Percentiles rank a stretch among this genome's conserved stretches.
Conservation (phyloP, 2,113 vertebrate genomes). For the Lates calcarifer region DNA sequence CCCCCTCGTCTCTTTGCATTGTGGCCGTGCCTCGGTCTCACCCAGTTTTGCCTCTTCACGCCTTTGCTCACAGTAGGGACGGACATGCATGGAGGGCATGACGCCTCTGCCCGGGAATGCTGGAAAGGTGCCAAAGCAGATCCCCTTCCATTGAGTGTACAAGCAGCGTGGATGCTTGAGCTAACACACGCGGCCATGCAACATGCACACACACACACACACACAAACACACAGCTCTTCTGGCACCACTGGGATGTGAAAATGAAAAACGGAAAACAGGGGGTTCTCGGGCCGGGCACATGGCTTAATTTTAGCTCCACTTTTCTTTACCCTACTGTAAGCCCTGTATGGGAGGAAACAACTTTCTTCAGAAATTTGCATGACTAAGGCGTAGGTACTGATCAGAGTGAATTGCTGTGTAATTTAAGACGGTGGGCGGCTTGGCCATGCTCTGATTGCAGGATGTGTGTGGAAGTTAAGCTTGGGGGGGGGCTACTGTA, state of each 20-base stretch:
- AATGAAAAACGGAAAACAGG: slow-evolving; percentile 29
- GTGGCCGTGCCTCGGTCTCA: slow-evolving; percentile 26
- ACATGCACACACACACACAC: slow-evolving; percentile 32
- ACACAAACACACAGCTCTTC: not conserved
- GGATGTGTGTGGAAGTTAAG: slow-evolving; percentile 54
- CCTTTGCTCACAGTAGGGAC: slow-evolving; percentile 31
- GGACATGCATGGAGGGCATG: slow-evolving; percentile 22
- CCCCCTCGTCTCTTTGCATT: slow-evolving; percentile 30
- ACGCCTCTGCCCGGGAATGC: slow-evolving; percentile 50
- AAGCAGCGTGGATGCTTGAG: slow-evolving; percentile 16
- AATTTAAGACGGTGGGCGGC: slow-evolving; percentile 59
- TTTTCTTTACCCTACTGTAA: not conserved
- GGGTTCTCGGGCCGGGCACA: not conserved
- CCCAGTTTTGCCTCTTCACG: slow-evolving; percentile 28
- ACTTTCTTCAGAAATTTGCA: slow-evolving; percentile 44
- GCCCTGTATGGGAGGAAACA: not conserved
- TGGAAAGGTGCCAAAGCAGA: slow-evolving; percentile 53
- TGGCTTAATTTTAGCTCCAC: not conserved
- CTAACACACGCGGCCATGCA: not conserved
- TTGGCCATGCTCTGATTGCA: slow-evolving; percentile 59
- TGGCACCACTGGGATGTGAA: slow-evolving; percentile 17
- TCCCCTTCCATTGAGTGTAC: slow-evolving; percentile 38
- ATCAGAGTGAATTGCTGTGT: slow-evolving; percentile 53
- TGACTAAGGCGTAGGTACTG: slow-evolving; percentile 41
- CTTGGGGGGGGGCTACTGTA: slow-evolving; percentile 23